Percentiles rank a stretch among this genome's conserved stretches.
Conservation (phyloP, 64 coral and sea anemone species). For the Pocillopora damicornis region DNA sequence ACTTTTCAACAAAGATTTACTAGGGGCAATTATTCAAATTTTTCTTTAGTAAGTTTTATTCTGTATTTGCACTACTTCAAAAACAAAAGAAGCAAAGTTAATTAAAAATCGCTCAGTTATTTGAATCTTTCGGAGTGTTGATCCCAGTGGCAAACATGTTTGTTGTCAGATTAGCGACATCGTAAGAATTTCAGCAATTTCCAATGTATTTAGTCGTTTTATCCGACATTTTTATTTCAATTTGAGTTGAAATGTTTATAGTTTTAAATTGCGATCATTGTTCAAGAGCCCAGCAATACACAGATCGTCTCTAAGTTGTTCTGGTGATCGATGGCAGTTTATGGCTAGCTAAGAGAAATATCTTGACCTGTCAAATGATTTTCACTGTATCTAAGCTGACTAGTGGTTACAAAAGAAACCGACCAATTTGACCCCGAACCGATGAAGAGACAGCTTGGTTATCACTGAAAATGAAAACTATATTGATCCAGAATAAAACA, state of each 20-base stretch:
- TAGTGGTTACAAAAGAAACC: not conserved
- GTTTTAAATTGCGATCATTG: not conserved
- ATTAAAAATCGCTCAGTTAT: conserved; percentile 22
- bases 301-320: conserved; percentile 16
- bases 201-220: not conserved
- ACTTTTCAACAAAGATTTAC: too few relatives aligned
- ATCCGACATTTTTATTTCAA: not conserved
- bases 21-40: too few relatives aligned
- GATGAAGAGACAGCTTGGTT: not conserved
- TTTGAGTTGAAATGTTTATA: not conserved
- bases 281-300: not conserved
- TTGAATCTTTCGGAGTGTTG: not conserved
- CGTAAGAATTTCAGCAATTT: conserved; percentile 30
- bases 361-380: conserved; percentile 41
- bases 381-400: not conserved
- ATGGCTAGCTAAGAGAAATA: conserved; percentile 9
- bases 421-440: not conserved
- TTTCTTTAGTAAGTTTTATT: not conserved
- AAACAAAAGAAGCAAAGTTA: conserved; percentile 1
- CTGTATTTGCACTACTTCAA: not conserved
- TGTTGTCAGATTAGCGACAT: not conserved
- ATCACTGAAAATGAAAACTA: too few relatives aligned
- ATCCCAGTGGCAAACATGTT: conserved; percentile 14
- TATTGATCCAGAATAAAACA: not conserved
- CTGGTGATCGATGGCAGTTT: not conserved